A percentile compares a stretch with the other conserved stretches of the same genome.
These are phyloP conservation scores for Orientallactaga bullata DNA, from an alignment of 2,113 vertebrate species.

Conservation along the genomic window DNA sequence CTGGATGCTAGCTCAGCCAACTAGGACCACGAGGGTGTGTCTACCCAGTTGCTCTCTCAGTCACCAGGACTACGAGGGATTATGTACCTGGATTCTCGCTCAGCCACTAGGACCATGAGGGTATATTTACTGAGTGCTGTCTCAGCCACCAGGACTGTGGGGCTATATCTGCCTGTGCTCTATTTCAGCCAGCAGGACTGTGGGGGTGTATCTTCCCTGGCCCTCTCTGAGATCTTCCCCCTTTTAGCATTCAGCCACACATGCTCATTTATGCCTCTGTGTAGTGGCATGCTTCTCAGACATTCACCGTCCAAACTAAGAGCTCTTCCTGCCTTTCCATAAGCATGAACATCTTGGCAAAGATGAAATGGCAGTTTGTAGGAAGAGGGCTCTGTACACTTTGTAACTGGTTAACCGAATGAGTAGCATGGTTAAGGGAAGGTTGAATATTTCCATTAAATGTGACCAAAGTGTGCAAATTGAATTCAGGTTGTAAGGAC, in stretches of 20 bases:
- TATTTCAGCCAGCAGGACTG: too few species aligned
- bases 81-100: too few species aligned
- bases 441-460: background rate
- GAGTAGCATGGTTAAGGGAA: conserved; percentile 6
- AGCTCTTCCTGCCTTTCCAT: conserved; percentile 50
- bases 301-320: conserved; percentile 4
- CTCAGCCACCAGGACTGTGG: background rate
- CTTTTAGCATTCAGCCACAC: background rate
- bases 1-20: too few species aligned
- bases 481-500: background rate
- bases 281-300: background rate
- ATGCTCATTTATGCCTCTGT: background rate
- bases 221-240: too few species aligned
- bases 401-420: conserved; percentile 21
- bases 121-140: too few species aligned
- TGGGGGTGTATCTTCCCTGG: background rate
- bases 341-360: conserved; percentile 11
- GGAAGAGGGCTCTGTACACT: background rate
- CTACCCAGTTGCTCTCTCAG: too few species aligned
- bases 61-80: too few species aligned
- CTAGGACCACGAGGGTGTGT: too few species aligned
- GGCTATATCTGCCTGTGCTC: background rate
- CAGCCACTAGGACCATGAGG: background rate
- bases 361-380: background rate
- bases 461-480: background rate